Evolutionary conservation across 2,888 invertebrate genomes (phyloP), one percentile per base, ranked within the genome.

Genomic region (Oithona nana): DNA sequence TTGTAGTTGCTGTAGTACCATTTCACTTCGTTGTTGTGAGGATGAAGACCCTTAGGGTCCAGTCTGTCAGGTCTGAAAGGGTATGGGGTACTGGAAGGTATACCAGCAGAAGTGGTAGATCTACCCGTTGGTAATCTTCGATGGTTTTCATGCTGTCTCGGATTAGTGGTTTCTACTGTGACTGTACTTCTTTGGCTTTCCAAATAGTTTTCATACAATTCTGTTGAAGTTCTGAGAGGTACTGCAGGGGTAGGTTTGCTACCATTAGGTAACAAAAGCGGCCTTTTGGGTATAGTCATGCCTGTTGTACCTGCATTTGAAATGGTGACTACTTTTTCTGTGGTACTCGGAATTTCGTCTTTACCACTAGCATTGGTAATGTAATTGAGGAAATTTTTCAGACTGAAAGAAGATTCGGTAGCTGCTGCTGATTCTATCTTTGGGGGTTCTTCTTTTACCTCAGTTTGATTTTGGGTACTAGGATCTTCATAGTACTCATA

Each of bases 1-100:
- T 86, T 85, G 70, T 88, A 88, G 72, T 86, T 87, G 66, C 83
- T 83, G 71, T 84, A 88, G 72, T 89, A 89, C 89, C 89, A 89
- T 61, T 70, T 70, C 11, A 64, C 4, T n/a, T 48, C 11, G 28
- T 29, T 29, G 52, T 61, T 29, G 24, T 1, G 3, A 26, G 54
- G 54, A 11, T 39, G 39, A 2, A 3, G 13, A 11, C 54, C 26
- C 22, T 16, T 13, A 11, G 54, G 54, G 26, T 54, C 54, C 4
- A 26, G 26, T 2, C 54, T 20, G 26, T 54, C 54, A 26, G 54
- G 54, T 3, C 26, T 20, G 11, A 54, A 54, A 20, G 54, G 54
- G 24, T 54, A 54, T 16, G 54, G 54, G 26, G 13, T 26, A 20
- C 24, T 24, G 8, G 39, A 11, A 39, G 16, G 8, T 39, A 11